A percentile compares a stretch with the other conserved stretches of the same genome.
Evolutionary conservation across 2,113 vertebrate species (phyloP).

Genomic region (Argyrosomus japonicus): DNA sequence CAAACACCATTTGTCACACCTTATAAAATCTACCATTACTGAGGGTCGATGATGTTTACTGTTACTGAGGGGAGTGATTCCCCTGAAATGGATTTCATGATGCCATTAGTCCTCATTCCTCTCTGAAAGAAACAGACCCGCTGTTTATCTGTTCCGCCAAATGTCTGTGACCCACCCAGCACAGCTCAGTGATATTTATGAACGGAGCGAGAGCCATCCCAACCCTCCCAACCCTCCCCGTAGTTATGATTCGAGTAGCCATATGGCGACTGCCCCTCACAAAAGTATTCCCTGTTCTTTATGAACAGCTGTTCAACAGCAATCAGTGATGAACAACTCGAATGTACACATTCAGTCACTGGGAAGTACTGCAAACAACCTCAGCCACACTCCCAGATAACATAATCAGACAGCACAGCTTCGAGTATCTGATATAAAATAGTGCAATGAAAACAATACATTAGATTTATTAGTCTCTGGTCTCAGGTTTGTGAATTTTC

Average conservation of each 20-base stretch:
- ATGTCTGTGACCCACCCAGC: slow-evolving; percentile 23
- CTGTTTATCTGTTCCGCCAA: slow-evolving; percentile 28
- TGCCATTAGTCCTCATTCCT: slow-evolving; percentile 4
- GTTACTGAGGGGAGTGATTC: background rate
- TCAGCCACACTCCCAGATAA: background rate
- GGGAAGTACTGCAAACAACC: slow-evolving; percentile 24
- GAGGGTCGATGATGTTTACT: background rate
- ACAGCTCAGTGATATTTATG: slow-evolving; percentile 32
- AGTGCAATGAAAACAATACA: background rate
- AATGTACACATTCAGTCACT: slow-evolving; percentile 25
- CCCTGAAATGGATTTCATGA: background rate
- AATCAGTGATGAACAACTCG: slow-evolving; percentile 46
- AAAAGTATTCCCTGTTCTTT: slow-evolving; percentile 46
- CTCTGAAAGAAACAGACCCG: background rate
- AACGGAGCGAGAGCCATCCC: slow-evolving; percentile 5
- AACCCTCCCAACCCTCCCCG: background rate
- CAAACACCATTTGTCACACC: slow-evolving; percentile 5
- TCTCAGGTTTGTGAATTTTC: background rate
- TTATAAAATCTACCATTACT: background rate
- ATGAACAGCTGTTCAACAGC: slow-evolving; percentile 63
- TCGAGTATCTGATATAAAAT: background rate
- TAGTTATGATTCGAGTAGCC: slow-evolving; percentile 43
- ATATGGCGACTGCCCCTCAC: slow-evolving; percentile 55
- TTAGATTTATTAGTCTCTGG: background rate
- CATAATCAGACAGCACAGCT: background rate